Conservation (phyloP, 2,797 vertebrate genomes). For the Enteromius anoplus region DNA sequence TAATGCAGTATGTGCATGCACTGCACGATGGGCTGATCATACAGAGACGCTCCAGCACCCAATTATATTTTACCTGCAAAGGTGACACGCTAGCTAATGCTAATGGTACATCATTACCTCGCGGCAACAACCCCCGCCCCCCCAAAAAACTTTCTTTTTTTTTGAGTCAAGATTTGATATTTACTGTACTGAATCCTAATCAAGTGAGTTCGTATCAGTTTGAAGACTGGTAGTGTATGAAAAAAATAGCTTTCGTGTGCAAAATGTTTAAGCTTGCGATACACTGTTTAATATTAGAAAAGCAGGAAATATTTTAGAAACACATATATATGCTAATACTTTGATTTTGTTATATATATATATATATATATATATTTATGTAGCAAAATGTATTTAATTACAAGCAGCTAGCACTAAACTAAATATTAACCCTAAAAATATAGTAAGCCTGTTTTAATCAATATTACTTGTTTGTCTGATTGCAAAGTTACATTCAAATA, state of each 20-base stretch:
- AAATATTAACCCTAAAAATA: background rate
- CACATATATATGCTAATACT: background rate
- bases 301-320: background rate
- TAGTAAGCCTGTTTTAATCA: background rate
- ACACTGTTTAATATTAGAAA: slow-evolving; percentile 21
- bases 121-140: background rate
- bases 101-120: slow-evolving; percentile 55
- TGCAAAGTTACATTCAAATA: background rate
- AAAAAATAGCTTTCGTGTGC: slow-evolving; percentile 16
- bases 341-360: background rate
- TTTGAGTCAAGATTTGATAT: slow-evolving; percentile 38
- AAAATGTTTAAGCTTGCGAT: slow-evolving; percentile 1
- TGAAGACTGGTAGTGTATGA: slow-evolving; percentile 2
- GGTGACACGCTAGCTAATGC: slow-evolving; percentile 65
- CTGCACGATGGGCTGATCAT: slow-evolving; percentile 70
- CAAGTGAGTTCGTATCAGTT: slow-evolving; percentile 32
- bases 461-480: background rate
- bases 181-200: slow-evolving; percentile 40
- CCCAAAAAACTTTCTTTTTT: background rate
- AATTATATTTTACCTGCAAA: slow-evolving; percentile 71
- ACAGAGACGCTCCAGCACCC: slow-evolving; percentile 71
- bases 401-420: background rate
- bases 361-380: background rate
- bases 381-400: background rate
- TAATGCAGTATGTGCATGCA: slow-evolving; percentile 71